phyloP scores from a whole-genome alignment of 1,140 invertebrate species.

The Drosophila chauvacae region DNA sequence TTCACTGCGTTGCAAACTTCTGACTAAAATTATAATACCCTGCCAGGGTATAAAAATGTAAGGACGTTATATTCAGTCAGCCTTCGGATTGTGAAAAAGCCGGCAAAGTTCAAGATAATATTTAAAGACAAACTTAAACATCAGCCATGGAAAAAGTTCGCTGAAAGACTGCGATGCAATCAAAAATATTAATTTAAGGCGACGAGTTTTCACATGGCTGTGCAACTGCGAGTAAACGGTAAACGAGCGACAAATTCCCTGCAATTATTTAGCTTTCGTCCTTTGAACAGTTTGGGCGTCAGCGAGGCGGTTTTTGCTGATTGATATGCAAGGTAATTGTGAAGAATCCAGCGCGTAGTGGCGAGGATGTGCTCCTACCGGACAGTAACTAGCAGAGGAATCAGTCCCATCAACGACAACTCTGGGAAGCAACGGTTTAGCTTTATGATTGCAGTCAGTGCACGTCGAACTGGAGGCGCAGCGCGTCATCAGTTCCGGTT shows the following conservation, averaged over 20 bases:
- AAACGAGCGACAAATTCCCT: conserved; percentile 51
- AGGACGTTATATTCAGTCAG: background rate
- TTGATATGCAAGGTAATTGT: conserved; percentile 70
- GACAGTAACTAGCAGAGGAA: conserved; percentile 32
- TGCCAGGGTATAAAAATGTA: background rate
- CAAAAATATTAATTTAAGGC: conserved; percentile 63
- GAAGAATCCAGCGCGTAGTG: too few species aligned
- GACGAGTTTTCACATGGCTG: background rate
- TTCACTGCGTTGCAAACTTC: too few species aligned
- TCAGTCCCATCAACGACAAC: too few species aligned
- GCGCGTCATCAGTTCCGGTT: conserved; percentile 73
- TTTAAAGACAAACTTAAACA: conserved; percentile 61
- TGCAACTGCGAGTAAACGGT: conserved; percentile 21
- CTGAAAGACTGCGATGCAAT: conserved; percentile 34
- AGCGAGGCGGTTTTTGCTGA: conserved; percentile 51
- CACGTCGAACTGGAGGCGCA: conserved; percentile 59
- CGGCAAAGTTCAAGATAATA: conserved; percentile 30
- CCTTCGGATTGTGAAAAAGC: conserved; percentile 44
- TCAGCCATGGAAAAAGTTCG: conserved; percentile 23
- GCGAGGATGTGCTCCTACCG: background rate
- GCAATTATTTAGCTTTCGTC: conserved; percentile 53
- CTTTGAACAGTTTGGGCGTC: conserved; percentile 53
- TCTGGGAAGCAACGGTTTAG: conserved; percentile 3
- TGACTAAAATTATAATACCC: too few species aligned
- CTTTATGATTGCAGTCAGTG: conserved; percentile 71